Conservation (phyloP, 1,140 invertebrate species). For the Cotesia chilonis region DNA sequence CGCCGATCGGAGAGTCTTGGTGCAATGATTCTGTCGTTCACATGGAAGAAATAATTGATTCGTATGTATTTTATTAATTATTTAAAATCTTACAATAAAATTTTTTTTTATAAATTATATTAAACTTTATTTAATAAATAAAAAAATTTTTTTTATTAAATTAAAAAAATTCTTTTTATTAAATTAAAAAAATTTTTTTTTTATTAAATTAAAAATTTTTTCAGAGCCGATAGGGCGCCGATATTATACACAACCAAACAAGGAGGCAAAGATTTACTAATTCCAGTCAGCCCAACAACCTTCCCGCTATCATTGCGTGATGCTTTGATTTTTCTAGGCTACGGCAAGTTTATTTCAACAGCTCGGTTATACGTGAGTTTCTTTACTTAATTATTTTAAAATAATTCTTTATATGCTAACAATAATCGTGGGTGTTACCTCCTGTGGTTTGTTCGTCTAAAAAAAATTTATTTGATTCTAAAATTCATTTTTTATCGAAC, state of each 20-base stretch:
- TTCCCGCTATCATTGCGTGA: constrained; percentile 6
- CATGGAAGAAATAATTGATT: background rate
- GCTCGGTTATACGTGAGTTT: background rate
- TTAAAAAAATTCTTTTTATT: background rate
- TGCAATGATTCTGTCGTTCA: constrained; percentile 50
- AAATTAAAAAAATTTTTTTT: background rate
- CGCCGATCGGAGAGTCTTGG: constrained; percentile 61
- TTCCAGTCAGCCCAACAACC: background rate
- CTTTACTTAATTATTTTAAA: background rate
- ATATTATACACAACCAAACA: background rate
- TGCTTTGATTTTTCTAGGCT: constrained; percentile 4
- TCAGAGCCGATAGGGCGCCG: background rate
- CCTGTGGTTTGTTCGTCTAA: too few species aligned
- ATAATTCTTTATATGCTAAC: too few species aligned
- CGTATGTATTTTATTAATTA: background rate
- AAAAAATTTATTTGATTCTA: too few species aligned
- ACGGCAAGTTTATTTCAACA: background rate
- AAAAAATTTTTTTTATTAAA: too few species aligned
- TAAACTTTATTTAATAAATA: too few species aligned
- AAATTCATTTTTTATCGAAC: too few species aligned
- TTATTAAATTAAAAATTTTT: background rate
- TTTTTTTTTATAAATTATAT: too few species aligned
- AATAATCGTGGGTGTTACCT: too few species aligned
- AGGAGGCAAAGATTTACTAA: background rate
- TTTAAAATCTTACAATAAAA: background rate